Base-by-base conservation (phyloP, 2,888 invertebrate species). In the Parasteatoda lunata region DNA sequence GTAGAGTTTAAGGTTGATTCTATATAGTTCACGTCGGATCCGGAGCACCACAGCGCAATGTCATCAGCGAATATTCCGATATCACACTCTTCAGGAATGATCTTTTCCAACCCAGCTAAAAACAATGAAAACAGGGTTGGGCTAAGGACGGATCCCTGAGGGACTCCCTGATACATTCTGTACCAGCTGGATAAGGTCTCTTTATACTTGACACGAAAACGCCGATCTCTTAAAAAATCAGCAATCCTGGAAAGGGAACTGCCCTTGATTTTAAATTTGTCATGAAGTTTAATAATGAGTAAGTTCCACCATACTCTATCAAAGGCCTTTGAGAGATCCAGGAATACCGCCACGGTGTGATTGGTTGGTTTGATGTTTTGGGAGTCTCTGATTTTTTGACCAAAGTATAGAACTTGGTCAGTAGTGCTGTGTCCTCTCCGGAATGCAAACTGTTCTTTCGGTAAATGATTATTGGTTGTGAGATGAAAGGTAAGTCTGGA, bases 181-280 rank as follows among this genome's bases (percentile, higher is more conserved):
- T n/a, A 68, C 4, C 45, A 5, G 9, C 9, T 48, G 11, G 68
- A 68, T 0, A 77, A 4, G 13, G 45, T 30, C 1, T 1, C 4
- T 6, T 52, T 45, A 51, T n/a, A 68, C 5, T 78, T 78, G 3
- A 78, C 59, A 5, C n/a, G 7, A 15, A 69, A 6, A 13, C 13
- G 5, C 48, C 69, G 68, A 13, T 30, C 5, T 45, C 54, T 68
- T 45, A 77, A 13, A 30, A 77, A 77, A 11, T 77, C 68, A 5
- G 3, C 51, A 51, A 51, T 77, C 77, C 66, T 68, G 6, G 51
- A 1, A 11, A 77, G 52, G 45, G 68, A 49, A 0, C 15, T 70
- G 1, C 69, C 54, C 11, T 54, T 13, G 47, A 78, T 54, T 3
- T 7, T n/a, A 30, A 68, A 77, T 30, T 2, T 9, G 13, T 59